Conservation (phyloP, 2,113 vertebrate genomes). For the Ciconia maguari region DNA sequence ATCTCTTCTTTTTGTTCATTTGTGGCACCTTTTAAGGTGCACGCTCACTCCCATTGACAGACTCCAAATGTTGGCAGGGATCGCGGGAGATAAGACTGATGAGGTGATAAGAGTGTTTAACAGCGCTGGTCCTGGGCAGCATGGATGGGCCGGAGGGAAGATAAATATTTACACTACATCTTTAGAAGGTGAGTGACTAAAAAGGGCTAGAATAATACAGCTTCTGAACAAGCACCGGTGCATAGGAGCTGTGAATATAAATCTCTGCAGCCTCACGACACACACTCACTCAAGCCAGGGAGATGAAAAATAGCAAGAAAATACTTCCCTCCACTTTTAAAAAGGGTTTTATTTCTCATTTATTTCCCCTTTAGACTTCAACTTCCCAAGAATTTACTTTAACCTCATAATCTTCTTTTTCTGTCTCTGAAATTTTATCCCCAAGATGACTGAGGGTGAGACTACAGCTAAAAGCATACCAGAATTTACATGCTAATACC, state of each 20-base stretch:
- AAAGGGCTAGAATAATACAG: slow-evolving; percentile 42
- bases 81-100: slow-evolving; percentile 29
- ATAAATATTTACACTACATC: slow-evolving; percentile 64
- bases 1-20: not conserved
- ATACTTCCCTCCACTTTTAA: slow-evolving; percentile 45
- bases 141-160: not conserved
- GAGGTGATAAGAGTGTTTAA: slow-evolving; percentile 58
- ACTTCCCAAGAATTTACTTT: slow-evolving; percentile 36
- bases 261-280: slow-evolving; percentile 20
- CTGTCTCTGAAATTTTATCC: not conserved
- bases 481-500: not conserved
- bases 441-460: not conserved
- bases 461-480: not conserved
- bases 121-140: not conserved
- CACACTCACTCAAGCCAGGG: slow-evolving; percentile 48
- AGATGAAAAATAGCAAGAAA: slow-evolving; percentile 64
- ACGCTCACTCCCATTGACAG: not conserved
- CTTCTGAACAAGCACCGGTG: not conserved
- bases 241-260: slow-evolving; percentile 53
- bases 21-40: not conserved
- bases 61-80: slow-evolving; percentile 2
- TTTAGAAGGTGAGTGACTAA: slow-evolving; percentile 53
- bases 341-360: slow-evolving; percentile 61
- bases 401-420: slow-evolving; percentile 26
- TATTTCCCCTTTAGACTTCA: slow-evolving; percentile 51